phyloP scores from a whole-genome alignment of 1,140 invertebrate species.

The Phocides pigmalion region DNA sequence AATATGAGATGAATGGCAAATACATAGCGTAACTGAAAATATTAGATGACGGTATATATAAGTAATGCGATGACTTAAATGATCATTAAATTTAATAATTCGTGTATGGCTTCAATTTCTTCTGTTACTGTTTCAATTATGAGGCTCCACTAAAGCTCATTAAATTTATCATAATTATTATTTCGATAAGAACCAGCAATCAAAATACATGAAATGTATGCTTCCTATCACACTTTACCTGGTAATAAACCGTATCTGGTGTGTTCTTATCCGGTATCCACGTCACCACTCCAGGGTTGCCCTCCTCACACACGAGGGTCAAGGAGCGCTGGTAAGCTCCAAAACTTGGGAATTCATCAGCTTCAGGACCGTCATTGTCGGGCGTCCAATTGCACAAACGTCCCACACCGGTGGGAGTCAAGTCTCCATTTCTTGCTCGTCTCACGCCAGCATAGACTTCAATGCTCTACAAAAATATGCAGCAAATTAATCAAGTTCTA shows the following conservation, averaged over 20 bases:
- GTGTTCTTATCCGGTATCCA: constrained; percentile 95
- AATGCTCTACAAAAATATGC: constrained; percentile 85
- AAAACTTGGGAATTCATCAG: constrained; percentile 93
- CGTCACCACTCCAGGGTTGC: constrained; percentile 92
- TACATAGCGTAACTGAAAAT: constrained; percentile 6
- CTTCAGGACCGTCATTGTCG: constrained; percentile 87
- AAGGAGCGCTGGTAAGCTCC: constrained; percentile 94
- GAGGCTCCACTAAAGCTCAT: not conserved
- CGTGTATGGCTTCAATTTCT: not conserved
- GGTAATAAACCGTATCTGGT: constrained; percentile 96
- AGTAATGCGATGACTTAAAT: not conserved
- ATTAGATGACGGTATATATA: not conserved
- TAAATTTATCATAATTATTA: not conserved
- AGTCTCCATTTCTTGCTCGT: constrained; percentile 86
- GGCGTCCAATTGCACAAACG: constrained; percentile 94
- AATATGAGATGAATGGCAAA: constrained; percentile 7
- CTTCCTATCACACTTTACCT: constrained; percentile 83
- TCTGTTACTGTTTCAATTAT: not conserved
- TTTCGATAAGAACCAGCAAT: not conserved
- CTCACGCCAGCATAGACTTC: constrained; percentile 92
- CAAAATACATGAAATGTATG: not conserved
- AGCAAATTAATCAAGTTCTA: not conserved
- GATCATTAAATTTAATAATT: not conserved
- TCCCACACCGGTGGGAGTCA: constrained; percentile 89
- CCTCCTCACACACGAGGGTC: constrained; percentile 91